Base-by-base conservation (phyloP, 2,113 vertebrate species). In the Sprattus sprattus region DNA sequence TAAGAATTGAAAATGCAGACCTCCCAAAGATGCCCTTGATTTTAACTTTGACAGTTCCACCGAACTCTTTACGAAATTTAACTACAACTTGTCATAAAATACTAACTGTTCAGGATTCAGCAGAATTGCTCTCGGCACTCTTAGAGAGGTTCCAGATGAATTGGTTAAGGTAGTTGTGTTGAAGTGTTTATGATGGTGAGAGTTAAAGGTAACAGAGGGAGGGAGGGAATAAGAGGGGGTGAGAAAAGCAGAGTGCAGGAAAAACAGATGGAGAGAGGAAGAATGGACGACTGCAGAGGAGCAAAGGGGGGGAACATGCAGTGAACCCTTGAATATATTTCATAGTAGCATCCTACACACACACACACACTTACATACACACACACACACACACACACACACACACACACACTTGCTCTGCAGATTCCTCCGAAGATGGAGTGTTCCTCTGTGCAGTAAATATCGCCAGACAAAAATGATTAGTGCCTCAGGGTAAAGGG, bases 401-500 rank as follows among this genome's bases (percentile, higher is more conserved):
- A 57, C 52, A 57, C 52, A 57, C 52, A 57, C 52, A 57, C 52
- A 57, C 52, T 64, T 25, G 7, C 60, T 64, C 22, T 20, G 60
- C 60, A n/a, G 3, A 78, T 15, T 75, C 28, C 32, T 16, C 10
- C 71, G 39, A 39, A 16, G 71, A 78, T 39, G 32, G 28, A 78
- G 71, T 52, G 49, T 22, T 90, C 92, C 81, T 93, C 89, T 89
- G 88, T 89, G 91, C 92, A 89, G 89, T 92, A 94, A 94, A 94
- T 93, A 93, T 91, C 91, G 88, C 50, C 13, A 85, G 49, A 91
- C 84, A 92, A 93, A 92, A 92, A 87, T 91, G 91, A 93, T 93
- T 93, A 92, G 87, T 88, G 87, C 85, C 88, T 90, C 22, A 57
- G 50, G 75, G 54, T 50, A 52, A 44, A 44, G 46, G 78, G 67